Evolutionary conservation across 2,888 invertebrate genomes (phyloP).

Genomic region (Thera obeliscata): DNA sequence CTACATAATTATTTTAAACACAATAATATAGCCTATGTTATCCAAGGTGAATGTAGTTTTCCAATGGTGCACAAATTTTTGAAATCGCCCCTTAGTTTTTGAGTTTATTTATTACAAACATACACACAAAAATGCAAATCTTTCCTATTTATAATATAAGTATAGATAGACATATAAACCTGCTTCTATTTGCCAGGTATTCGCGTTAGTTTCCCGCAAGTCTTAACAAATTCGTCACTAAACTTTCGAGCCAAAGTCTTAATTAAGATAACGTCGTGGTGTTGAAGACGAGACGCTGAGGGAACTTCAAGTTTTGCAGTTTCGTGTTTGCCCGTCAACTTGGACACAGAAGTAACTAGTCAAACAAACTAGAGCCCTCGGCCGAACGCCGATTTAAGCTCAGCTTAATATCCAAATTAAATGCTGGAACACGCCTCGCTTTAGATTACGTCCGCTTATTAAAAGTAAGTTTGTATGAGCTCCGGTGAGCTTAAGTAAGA

Average conservation of each 20-base stretch:
- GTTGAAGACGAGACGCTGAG: slow-evolving; percentile 50
- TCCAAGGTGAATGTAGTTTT: too few relatives aligned
- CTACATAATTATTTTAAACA: too few relatives aligned
- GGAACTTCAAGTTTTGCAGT: slow-evolving; percentile 68
- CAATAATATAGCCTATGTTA: too few relatives aligned
- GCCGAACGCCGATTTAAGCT: slow-evolving; percentile 50
- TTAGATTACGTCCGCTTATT: slow-evolving; percentile 19
- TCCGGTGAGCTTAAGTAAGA: neutral
- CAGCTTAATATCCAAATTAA: slow-evolving; percentile 68
- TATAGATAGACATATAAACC: neutral
- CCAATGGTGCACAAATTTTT: too few relatives aligned
- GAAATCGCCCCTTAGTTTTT: too few relatives aligned
- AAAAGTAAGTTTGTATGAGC: neutral
- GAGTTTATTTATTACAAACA: too few relatives aligned
- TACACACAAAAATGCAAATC: too few relatives aligned
- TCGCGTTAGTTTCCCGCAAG: slow-evolving; percentile 49
- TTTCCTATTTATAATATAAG: too few relatives aligned
- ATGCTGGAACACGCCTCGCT: slow-evolving; percentile 64
- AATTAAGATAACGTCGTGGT: slow-evolving; percentile 72
- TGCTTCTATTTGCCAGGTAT: neutral
- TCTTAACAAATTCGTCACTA: slow-evolving; percentile 67
- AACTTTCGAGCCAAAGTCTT: slow-evolving; percentile 62
- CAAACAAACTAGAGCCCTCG: slow-evolving; percentile 64
- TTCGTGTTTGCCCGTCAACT: slow-evolving; percentile 77
- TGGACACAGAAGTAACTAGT: slow-evolving; percentile 74